These are phyloP conservation scores for Prionailurus bengalensis DNA, from an alignment of 2,113 vertebrate species.

Conservation along the genomic window DNA sequence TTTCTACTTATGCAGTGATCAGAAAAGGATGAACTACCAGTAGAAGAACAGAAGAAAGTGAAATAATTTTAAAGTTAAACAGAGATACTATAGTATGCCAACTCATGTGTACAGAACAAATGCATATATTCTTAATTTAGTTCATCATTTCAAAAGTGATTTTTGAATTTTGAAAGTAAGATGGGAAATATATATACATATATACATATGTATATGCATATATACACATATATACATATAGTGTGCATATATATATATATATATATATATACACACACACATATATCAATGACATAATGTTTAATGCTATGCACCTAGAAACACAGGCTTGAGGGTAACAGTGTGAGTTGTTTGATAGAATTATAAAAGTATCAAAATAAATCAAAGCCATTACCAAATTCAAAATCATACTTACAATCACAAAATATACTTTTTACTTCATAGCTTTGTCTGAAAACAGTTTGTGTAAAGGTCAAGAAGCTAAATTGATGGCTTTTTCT, in stretches of 20 bases:
- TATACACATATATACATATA: too few relatives aligned
- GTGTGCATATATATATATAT: not conserved
- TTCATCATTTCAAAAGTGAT: conserved; percentile 50
- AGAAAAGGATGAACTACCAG: not conserved
- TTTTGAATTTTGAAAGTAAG: not conserved
- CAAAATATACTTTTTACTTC: conserved; percentile 18
- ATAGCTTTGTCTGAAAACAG: not conserved
- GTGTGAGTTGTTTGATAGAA: not conserved
- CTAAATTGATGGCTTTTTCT: conserved; percentile 35
- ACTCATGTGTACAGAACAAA: not conserved
- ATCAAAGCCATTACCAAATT: not conserved
- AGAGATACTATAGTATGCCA: not conserved
- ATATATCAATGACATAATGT: not conserved
- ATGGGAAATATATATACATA: not conserved
- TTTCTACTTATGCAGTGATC: not conserved
- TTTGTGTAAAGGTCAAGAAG: not conserved
- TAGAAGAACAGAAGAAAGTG: not conserved
- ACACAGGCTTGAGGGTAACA: not conserved
- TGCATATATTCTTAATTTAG: not conserved
- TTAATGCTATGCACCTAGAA: conserved; percentile 11
- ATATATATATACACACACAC: not conserved
- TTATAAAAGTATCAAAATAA: not conserved
- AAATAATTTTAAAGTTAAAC: not conserved
- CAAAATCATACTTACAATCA: not conserved
- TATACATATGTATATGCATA: not conserved